Base-by-base conservation (phyloP, 2,113 vertebrate genomes). In the Syngnathus scovelli region DNA sequence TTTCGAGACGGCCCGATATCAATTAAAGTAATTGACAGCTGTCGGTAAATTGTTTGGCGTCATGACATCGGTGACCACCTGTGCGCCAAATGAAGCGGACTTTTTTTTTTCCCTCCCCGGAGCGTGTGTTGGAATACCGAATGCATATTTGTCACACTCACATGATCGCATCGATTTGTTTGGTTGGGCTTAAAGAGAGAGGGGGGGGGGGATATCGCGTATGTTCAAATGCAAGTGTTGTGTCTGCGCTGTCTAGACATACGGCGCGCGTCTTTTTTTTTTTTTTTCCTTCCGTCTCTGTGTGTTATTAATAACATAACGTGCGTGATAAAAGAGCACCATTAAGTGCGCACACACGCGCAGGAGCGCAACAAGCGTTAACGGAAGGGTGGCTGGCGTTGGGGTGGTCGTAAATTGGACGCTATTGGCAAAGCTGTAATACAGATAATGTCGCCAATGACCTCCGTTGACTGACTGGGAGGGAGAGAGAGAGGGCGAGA, bases 171-270 rank as follows among this genome's bases (percentile, higher is more conserved):
- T 87, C 78, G 78, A 86, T 85, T 62, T 46, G 23, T 63, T 59
- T 69, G 65, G 61, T 37, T 33, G 19, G 12, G 15, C 44, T 46
- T 3, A 36, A 19, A 16, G 1, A 0, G 19, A 39, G 6, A 2
- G 10, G 38, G 27, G 27, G 27, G 27, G 27, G 27, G 27, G 27
- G 27, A 2, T 33, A 33, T 7, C 8, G 6, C 39, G 1, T 27
- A 41, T 44, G 23, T 44, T 62, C 15, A 27, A 71, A 81, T 65
- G 76, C 74, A 72, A 44, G 67, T 78, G 78, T 12, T 39, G 64
- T 69, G 61, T 21, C 61, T 68, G 67, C 62, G 65, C 83, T 6
- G 84, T 88, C 85, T 87, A 86, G 88, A 88, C 85, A 75, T 82
- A 51, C 79, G 65, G 7, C 58, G 67, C 71, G 37, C 62, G 0